Evolutionary conservation across 2,113 vertebrate species (phyloP).

Genomic region (Eretmochelys imbricata): DNA sequence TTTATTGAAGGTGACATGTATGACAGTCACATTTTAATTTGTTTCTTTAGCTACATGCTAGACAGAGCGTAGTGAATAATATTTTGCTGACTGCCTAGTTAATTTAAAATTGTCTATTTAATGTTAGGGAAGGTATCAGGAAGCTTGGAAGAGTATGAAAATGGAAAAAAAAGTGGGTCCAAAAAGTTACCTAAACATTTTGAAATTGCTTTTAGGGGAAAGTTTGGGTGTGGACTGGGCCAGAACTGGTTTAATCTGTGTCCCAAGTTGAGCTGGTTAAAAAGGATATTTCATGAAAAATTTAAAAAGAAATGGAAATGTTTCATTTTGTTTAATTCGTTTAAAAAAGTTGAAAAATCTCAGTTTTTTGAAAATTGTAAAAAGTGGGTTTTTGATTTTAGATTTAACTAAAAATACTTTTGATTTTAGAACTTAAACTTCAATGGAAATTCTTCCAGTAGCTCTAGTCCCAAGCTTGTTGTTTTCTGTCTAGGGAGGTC

Average conservation of each 20-base stretch:
- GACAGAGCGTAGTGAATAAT: neutral
- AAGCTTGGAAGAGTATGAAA: neutral
- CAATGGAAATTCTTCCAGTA: neutral
- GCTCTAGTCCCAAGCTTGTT: accelerated
- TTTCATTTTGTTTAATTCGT: neutral
- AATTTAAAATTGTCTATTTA: neutral
- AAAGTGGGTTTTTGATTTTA: neutral
- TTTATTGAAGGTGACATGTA: neutral
- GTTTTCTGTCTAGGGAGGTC: accelerated
- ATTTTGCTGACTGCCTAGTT: neutral
- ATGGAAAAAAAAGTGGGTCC: neutral
- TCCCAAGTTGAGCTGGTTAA: neutral
- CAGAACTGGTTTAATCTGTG: neutral
- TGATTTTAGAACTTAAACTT: neutral
- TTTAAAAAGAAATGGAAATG: neutral
- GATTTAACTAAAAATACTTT: neutral
- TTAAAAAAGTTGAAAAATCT: neutral
- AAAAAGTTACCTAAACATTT: neutral
- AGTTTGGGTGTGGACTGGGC: neutral
- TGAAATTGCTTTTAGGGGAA: neutral
- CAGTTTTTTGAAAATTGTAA: neutral
- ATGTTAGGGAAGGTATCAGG: neutral
- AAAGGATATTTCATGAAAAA: neutral
- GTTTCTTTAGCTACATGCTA: neutral
- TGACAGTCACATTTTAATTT: neutral